A percentile compares a stretch with the other conserved stretches of the same genome.
Conservation (phyloP, 2,113 vertebrate genomes). For the Hyperoodon ampullatus region DNA sequence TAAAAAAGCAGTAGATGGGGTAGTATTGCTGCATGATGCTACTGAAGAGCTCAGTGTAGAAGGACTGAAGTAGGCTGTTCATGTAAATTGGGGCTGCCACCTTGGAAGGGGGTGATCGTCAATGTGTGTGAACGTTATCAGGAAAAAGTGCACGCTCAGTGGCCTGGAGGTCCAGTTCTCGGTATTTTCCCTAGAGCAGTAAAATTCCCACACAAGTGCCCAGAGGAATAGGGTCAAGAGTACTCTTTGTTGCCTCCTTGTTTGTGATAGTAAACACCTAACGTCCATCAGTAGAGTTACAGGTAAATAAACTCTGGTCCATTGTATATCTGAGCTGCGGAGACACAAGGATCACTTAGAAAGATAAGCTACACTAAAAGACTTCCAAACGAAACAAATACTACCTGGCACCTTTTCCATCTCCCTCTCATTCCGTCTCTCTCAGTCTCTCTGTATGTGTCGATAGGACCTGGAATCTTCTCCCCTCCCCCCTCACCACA, state of each 20-base stretch:
- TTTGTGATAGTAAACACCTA: neutral
- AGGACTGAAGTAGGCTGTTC: fast-evolving
- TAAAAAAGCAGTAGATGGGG: neutral
- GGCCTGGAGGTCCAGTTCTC: neutral
- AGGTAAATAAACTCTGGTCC: neutral
- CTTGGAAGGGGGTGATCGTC: fast-evolving
- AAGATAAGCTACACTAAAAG: neutral
- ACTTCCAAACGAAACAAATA: neutral
- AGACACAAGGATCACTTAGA: neutral
- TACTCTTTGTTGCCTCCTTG: fast-evolving
- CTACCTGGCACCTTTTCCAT: fast-evolving
- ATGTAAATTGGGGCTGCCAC: fast-evolving
- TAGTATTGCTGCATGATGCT: fast-evolving
- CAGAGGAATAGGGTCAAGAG: neutral
- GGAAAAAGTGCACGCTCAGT: fast-evolving
- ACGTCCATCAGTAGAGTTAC: fast-evolving
- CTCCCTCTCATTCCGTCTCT: neutral
- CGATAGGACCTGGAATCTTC: neutral
- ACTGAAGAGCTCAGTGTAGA: fast-evolving
- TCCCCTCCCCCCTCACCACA: neutral
- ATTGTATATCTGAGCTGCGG: neutral
- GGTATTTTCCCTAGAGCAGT: neutral
- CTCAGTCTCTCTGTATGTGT: neutral
- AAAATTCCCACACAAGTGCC: fast-evolving
- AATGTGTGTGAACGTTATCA: fast-evolving